Conservation (phyloP, 1,140 invertebrate genomes). For the Neodiprion pinetum region DNA sequence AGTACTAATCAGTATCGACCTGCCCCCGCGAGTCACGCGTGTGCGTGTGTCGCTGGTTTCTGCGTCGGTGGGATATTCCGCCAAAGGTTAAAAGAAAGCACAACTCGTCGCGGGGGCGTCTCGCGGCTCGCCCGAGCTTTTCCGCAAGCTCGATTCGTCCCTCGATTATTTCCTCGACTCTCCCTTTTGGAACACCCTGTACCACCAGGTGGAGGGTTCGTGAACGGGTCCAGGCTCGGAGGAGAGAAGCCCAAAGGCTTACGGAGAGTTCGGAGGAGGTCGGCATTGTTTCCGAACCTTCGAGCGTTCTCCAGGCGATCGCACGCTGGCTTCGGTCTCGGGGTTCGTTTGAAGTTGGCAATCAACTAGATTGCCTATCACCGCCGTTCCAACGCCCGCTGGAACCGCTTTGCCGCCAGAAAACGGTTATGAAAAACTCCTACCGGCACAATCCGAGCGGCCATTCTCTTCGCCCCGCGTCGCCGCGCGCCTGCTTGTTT, state of each 20-base stretch:
- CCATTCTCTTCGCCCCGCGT: too few species aligned
- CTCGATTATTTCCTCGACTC: not conserved
- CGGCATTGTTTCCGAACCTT: slow-evolving; percentile 23
- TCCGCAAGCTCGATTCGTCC: not conserved
- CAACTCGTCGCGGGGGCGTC: slow-evolving; percentile 22
- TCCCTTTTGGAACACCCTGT: not conserved
- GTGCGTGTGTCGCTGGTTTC: not conserved
- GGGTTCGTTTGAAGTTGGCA: slow-evolving; percentile 53
- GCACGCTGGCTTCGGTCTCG: slow-evolving; percentile 31
- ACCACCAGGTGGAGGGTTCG: slow-evolving; percentile 18
- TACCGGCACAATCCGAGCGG: not conserved
- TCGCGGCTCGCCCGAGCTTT: slow-evolving; percentile 21
- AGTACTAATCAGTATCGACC: slow-evolving; percentile 60
- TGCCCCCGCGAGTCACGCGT: slow-evolving; percentile 33
- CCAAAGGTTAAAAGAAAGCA: too few species aligned
- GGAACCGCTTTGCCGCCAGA: not conserved
- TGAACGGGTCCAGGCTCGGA: slow-evolving; percentile 21
- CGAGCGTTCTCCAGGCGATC: slow-evolving; percentile 27
- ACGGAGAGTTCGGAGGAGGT: slow-evolving; percentile 25
- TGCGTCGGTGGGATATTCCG: not conserved
- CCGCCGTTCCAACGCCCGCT: not conserved
- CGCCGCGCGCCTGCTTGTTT: not conserved
- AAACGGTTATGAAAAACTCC: not conserved
- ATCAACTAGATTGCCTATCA: slow-evolving; percentile 58
- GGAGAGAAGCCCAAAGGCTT: slow-evolving; percentile 5